Evolutionary conservation across 1,140 invertebrate genomes (phyloP).

Genomic region (Parapsyche elsis): DNA sequence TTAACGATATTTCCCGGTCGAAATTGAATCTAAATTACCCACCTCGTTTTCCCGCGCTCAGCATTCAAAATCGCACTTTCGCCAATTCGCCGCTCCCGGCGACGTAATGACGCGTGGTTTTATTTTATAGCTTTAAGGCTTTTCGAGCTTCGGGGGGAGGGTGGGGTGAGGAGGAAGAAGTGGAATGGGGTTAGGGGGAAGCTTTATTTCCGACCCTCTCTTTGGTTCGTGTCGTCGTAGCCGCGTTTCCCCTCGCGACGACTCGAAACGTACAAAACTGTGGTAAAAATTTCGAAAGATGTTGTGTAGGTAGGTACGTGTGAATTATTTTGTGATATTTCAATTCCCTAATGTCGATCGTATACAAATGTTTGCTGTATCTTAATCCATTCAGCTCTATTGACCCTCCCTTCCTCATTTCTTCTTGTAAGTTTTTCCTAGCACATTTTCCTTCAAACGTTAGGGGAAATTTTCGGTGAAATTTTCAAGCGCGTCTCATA

Average conservation of each 20-base stretch:
- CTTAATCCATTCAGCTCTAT: not conserved
- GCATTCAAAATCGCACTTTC: slow-evolving; percentile 46
- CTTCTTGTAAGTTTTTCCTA: too few species aligned
- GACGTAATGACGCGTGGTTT: slow-evolving; percentile 56
- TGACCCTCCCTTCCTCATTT: too few species aligned
- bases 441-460: too few species aligned
- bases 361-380: slow-evolving; percentile 8
- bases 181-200: not conserved
- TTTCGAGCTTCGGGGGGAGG: not conserved
- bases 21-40: slow-evolving; percentile 55
- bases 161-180: too few species aligned
- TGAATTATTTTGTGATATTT: slow-evolving; percentile 22
- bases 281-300: not conserved
- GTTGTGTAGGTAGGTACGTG: not conserved
- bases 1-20: slow-evolving; percentile 47
- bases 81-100: slow-evolving; percentile 43
- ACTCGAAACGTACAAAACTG: not conserved
- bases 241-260: too few species aligned
- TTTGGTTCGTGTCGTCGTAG: too few species aligned
- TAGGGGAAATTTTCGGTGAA: too few species aligned
- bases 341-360: slow-evolving; percentile 3
- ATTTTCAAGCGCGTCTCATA: too few species aligned
- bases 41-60: slow-evolving; percentile 30
- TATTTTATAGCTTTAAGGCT: slow-evolving; percentile 56
- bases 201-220: not conserved